These are phyloP conservation scores for Graphium colonna DNA, from an alignment of 2,888 invertebrate genomes.

Conservation along the genomic window DNA sequence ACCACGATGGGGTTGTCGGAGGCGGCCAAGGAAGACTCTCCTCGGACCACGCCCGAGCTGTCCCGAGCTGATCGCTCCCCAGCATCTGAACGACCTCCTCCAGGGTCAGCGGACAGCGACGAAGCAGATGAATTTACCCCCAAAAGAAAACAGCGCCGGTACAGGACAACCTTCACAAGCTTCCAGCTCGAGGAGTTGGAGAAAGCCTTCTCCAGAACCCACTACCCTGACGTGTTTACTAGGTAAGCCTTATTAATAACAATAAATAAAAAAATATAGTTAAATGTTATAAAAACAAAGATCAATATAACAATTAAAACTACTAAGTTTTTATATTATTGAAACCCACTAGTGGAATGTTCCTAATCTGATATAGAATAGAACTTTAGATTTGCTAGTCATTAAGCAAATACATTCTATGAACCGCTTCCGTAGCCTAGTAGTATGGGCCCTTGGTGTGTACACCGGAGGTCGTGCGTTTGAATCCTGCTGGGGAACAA, in stretches of 20 bases:
- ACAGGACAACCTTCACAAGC: constrained; percentile 96
- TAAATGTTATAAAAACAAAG: too few relatives aligned
- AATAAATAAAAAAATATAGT: too few relatives aligned
- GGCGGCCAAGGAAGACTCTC: constrained; percentile 61
- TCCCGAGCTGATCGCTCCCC: constrained; percentile 64
- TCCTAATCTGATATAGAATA: too few relatives aligned
- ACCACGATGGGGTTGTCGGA: constrained; percentile 66
- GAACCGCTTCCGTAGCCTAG: too few relatives aligned
- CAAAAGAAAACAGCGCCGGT: constrained; percentile 93
- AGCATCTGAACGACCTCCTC: constrained; percentile 70
- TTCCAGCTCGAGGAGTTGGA: constrained; percentile 97
- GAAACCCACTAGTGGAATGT: too few relatives aligned
- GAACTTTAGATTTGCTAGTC: too few relatives aligned
- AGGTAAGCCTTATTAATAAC: constrained; percentile 86
- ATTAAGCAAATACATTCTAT: too few relatives aligned
- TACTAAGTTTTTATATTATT: too few relatives aligned
- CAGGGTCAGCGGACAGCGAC: constrained; percentile 82
- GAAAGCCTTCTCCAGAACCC: constrained; percentile 97
- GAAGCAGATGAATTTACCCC: constrained; percentile 90
- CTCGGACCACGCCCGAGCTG: constrained; percentile 67
- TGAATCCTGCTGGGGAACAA: too few relatives aligned
- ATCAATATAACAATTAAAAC: too few relatives aligned
- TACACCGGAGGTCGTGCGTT: too few relatives aligned
- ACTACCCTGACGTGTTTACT: constrained; percentile 98
- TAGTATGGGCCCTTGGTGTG: too few relatives aligned